These are phyloP conservation scores for Rhabdornis inornatus DNA, from an alignment of 2,113 vertebrate genomes.

Conservation along the genomic window DNA sequence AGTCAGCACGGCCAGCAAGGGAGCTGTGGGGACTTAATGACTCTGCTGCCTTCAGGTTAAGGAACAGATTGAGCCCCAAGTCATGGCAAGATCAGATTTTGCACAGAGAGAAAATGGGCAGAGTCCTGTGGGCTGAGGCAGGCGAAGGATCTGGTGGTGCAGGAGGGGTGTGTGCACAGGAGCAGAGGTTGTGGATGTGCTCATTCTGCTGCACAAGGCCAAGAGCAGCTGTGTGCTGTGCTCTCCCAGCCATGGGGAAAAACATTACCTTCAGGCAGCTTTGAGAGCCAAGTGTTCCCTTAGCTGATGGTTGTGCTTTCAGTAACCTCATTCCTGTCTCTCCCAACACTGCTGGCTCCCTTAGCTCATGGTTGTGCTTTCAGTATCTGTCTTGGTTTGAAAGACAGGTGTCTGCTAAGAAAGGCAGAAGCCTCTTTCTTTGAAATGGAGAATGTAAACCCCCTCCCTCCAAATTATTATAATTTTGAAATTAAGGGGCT, in stretches of 20 bases:
- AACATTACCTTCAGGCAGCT: not conserved
- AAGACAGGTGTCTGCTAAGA: too few species aligned
- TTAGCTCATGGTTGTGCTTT: too few species aligned
- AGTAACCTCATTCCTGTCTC: not conserved
- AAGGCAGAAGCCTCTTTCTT: too few species aligned
- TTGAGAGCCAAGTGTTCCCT: not conserved
- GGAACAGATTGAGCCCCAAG: fast-evolving
- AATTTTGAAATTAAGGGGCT: too few species aligned
- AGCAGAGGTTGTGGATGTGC: not conserved
- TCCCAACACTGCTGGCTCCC: constrained; percentile 76
- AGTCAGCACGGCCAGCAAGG: not conserved
- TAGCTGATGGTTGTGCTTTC: not conserved
- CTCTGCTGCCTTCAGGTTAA: not conserved
- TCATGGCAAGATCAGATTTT: not conserved
- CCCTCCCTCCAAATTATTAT: too few species aligned
- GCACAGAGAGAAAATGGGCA: not conserved
- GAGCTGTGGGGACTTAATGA: not conserved
- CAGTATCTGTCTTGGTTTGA: too few species aligned
- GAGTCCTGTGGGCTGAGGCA: not conserved
- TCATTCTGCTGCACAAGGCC: not conserved
- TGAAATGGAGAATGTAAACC: too few species aligned
- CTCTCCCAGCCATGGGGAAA: not conserved
- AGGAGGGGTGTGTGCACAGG: not conserved
- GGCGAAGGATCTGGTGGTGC: not conserved
- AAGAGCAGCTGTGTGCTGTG: not conserved